A percentile compares a stretch with the other conserved stretches of the same genome.
These are phyloP conservation scores for Liparis tanakae DNA, from an alignment of 2,797 vertebrate species.

Conservation along the genomic window DNA sequence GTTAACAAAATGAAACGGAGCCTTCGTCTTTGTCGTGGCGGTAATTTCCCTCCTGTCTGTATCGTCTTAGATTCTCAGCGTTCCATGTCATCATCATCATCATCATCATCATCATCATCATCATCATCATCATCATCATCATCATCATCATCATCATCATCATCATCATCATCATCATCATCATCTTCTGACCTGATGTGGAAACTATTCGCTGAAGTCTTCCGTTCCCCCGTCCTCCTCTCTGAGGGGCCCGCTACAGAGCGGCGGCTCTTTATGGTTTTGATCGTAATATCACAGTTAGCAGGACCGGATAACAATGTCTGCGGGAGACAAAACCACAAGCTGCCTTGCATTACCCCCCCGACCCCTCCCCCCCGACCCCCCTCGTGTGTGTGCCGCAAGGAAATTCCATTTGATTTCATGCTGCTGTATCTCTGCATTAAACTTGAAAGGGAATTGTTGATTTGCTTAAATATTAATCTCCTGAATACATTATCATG, in stretches of 20 bases:
- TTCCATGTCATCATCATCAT: slow-evolving; percentile 48
- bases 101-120: too few species aligned
- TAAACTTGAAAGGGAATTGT: slow-evolving; percentile 85
- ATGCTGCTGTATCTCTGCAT: slow-evolving; percentile 72
- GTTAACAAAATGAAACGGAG: slow-evolving; percentile 40
- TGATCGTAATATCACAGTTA: slow-evolving; percentile 34
- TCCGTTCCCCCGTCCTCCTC: slow-evolving; percentile 6
- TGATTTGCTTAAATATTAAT: slow-evolving; percentile 84
- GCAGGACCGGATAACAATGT: slow-evolving; percentile 36
- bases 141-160: too few species aligned
- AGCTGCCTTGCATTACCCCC: slow-evolving; percentile 26
- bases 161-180: too few species aligned
- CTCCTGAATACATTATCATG: slow-evolving; percentile 74
- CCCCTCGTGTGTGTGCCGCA: slow-evolving; percentile 43
- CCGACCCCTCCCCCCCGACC: too few species aligned
- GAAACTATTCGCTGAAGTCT: slow-evolving; percentile 55
- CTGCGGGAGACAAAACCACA: slow-evolving; percentile 35
- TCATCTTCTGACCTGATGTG: slow-evolving; percentile 60
- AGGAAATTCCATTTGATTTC: slow-evolving; percentile 79
- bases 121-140: too few species aligned
- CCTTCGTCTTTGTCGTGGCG: slow-evolving; percentile 44
- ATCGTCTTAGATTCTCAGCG: slow-evolving; percentile 20
- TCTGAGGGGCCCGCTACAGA: slow-evolving; percentile 16
- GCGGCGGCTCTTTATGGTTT: slow-evolving; percentile 19
- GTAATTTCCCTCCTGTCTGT: slow-evolving; percentile 31